phyloP scores from a whole-genome alignment of 2,113 vertebrate genomes.

The Phalacrocorax brasilianus region DNA sequence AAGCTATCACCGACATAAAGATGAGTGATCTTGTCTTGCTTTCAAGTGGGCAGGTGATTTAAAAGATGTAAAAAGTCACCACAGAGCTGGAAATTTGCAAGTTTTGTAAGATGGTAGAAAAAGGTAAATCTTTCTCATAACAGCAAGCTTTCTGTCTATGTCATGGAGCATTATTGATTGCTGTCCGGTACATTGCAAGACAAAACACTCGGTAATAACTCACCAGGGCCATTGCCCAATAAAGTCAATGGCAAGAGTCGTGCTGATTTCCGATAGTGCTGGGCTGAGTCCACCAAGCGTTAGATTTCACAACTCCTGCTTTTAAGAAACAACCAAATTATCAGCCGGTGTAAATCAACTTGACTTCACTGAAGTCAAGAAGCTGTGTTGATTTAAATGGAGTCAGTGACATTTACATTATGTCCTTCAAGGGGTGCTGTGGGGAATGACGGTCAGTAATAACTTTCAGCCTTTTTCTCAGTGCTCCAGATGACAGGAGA shows the following conservation, averaged over 20 bases:
- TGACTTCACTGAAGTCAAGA: background rate
- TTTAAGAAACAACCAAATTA: conserved; percentile 10
- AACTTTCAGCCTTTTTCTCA: background rate
- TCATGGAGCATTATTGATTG: conserved; percentile 30
- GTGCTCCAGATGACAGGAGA: background rate
- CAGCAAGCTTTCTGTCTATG: conserved; percentile 1
- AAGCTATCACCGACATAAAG: background rate
- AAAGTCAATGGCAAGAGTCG: background rate
- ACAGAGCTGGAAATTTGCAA: background rate
- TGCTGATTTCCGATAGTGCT: background rate
- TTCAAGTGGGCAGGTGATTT: background rate
- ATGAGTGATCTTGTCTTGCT: background rate
- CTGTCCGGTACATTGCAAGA: background rate
- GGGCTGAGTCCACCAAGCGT: background rate
- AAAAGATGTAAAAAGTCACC: background rate
- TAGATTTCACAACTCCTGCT: background rate
- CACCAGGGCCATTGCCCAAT: background rate
- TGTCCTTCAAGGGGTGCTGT: background rate
- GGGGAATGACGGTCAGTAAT: background rate
- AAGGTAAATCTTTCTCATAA: background rate
- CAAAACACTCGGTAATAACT: background rate
- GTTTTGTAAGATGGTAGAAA: background rate
- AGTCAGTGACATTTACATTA: conserved; percentile 12
- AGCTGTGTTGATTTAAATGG: conserved; percentile 18
- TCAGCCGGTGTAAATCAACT: background rate